Evolutionary conservation across 2,888 invertebrate species (phyloP).

Genomic region (Meiosimyza decipiens): DNA sequence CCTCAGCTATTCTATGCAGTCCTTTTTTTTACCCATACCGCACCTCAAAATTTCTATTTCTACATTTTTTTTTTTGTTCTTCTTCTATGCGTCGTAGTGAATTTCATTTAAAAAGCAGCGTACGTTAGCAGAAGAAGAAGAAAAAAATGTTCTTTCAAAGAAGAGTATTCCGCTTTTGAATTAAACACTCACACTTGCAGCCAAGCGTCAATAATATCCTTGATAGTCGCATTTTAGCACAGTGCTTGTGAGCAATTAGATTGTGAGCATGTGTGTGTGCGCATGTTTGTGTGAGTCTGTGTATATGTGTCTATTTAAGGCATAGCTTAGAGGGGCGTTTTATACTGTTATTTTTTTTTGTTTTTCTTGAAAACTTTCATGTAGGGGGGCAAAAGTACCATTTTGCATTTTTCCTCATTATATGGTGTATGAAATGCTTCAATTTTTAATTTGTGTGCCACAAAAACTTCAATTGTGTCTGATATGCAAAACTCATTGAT

Average conservation of each 20-base stretch:
- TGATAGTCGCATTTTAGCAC: constrained; percentile 20
- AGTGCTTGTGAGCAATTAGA: constrained; percentile 16
- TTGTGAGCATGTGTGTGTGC: constrained; percentile 16
- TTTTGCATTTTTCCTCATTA: too few relatives aligned
- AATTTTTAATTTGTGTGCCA: too few relatives aligned
- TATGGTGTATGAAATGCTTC: too few relatives aligned
- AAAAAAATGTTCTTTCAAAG: constrained; percentile 19
- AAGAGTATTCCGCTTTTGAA: constrained; percentile 15
- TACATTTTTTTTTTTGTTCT: background rate
- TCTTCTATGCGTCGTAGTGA: background rate
- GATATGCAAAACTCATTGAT: too few relatives aligned
- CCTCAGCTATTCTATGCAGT: background rate
- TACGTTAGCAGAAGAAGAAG: too few relatives aligned
- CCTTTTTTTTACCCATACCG: background rate
- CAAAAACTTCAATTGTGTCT: too few relatives aligned
- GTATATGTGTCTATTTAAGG: background rate
- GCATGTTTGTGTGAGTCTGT: constrained; percentile 9
- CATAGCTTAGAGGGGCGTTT: too few relatives aligned
- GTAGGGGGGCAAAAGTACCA: too few relatives aligned
- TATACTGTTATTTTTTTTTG: too few relatives aligned
- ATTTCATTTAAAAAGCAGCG: constrained; percentile 17
- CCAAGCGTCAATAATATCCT: constrained; percentile 35
- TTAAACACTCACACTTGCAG: constrained; percentile 32
- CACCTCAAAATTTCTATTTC: background rate
- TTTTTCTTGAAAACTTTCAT: too few relatives aligned